These are phyloP conservation scores for Camponotus vicinus DNA, from an alignment of 1,140 invertebrate species.

Conservation along the genomic window DNA sequence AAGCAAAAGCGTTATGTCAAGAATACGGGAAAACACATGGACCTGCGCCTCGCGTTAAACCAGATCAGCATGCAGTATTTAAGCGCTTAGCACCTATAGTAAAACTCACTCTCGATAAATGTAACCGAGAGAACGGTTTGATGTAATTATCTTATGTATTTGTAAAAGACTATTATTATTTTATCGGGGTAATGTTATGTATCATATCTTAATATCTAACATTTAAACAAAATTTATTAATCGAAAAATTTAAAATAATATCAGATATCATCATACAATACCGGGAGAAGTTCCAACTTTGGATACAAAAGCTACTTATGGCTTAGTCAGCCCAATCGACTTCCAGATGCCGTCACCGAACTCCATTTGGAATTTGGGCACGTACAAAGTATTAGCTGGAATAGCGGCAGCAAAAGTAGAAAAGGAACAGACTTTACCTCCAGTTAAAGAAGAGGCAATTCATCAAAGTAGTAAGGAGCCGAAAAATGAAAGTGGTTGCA, in stretches of 20 bases:
- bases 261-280: slow-evolving; percentile 90
- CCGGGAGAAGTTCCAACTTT: slow-evolving; percentile 88
- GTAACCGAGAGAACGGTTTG: slow-evolving; percentile 91
- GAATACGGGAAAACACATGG: slow-evolving; percentile 89
- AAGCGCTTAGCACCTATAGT: slow-evolving; percentile 88
- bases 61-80: slow-evolving; percentile 90
- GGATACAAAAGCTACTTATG: slow-evolving; percentile 90
- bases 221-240: neutral
- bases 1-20: slow-evolving; percentile 87
- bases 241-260: slow-evolving; percentile 14
- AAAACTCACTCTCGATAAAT: slow-evolving; percentile 90
- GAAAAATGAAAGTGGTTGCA: slow-evolving; percentile 89
- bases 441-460: slow-evolving; percentile 89
- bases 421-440: slow-evolving; percentile 87
- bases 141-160: slow-evolving; percentile 87
- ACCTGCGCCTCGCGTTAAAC: slow-evolving; percentile 88
- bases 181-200: neutral
- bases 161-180: slow-evolving; percentile 3
- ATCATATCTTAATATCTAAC: neutral
- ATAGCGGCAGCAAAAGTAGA: slow-evolving; percentile 74
- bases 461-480: slow-evolving; percentile 89
- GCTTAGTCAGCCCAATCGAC: slow-evolving; percentile 89
- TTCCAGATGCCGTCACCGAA: slow-evolving; percentile 87
- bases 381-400: slow-evolving; percentile 72
- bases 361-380: slow-evolving; percentile 87